A percentile compares a stretch with the other conserved stretches of the same genome.
These are phyloP conservation scores for Tylochromis polylepis DNA, from an alignment of 2,113 vertebrate genomes.

Conservation along the genomic window DNA sequence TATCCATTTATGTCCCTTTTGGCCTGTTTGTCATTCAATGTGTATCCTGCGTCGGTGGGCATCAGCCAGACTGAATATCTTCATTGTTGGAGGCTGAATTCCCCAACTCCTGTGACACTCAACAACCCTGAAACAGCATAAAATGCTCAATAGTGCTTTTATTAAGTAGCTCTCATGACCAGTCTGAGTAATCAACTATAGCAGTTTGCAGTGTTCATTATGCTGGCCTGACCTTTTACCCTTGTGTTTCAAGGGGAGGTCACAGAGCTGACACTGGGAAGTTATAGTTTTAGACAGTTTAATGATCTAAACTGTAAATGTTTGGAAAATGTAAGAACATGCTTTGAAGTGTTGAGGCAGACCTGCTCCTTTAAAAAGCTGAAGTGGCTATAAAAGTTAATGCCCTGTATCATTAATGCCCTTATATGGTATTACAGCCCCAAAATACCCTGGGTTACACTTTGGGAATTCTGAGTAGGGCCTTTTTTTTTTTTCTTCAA, in stretches of 20 bases:
- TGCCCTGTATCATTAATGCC: constrained; percentile 20
- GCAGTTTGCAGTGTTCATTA: constrained; percentile 31
- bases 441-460: constrained; percentile 41
- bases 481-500: constrained; percentile 18
- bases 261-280: neutral
- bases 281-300: neutral
- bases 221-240: neutral
- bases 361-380: constrained; percentile 10
- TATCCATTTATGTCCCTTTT: neutral
- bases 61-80: constrained; percentile 49
- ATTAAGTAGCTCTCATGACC: constrained; percentile 33
- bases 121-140: constrained; percentile 38
- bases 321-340: constrained; percentile 12
- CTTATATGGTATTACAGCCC: constrained; percentile 43
- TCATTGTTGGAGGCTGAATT: constrained; percentile 47
- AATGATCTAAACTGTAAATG: constrained; percentile 1
- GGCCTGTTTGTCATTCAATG: constrained; percentile 18
- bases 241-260: neutral
- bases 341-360: neutral
- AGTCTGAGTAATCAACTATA: constrained; percentile 16
- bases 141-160: constrained; percentile 37
- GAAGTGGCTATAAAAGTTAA: constrained; percentile 36
- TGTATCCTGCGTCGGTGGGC: constrained; percentile 1
- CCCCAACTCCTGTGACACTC: constrained; percentile 53
- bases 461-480: constrained; percentile 12